These are phyloP conservation scores for Fragum sueziense DNA, from an alignment of 2,888 invertebrate genomes.

Conservation along the genomic window DNA sequence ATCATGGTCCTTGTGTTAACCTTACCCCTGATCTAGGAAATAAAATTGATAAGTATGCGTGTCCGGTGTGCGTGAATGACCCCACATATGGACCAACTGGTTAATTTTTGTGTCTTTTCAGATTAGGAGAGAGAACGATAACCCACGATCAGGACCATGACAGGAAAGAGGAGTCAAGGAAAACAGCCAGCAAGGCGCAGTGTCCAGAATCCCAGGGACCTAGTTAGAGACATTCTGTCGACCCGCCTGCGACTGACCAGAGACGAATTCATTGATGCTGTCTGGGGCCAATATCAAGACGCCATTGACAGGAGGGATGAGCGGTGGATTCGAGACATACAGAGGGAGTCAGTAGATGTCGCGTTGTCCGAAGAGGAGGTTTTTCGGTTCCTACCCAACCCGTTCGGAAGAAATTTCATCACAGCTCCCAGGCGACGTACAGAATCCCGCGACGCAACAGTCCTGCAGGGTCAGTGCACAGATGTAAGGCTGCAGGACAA, in stretches of 20 bases:
- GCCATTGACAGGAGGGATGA: neutral
- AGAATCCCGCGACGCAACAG: neutral
- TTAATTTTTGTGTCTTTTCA: conserved; percentile 1
- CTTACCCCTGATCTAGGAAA: conserved; percentile 5
- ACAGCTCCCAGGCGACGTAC: neutral
- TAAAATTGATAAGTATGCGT: conserved; percentile 9
- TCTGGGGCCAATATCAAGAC: neutral
- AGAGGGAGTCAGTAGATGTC: neutral
- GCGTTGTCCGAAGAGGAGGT: neutral
- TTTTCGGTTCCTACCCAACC: neutral
- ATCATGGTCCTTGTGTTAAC: conserved; percentile 15
- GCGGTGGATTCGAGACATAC: neutral
- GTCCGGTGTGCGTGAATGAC: conserved; percentile 1
- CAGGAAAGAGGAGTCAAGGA: neutral
- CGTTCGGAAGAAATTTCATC: neutral
- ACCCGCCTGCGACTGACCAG: neutral
- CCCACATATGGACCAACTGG: neutral
- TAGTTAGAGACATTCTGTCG: neutral
- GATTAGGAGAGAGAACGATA: neutral
- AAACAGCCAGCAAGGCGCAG: neutral
- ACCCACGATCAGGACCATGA: neutral
- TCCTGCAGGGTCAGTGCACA: neutral
- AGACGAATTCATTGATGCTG: neutral
- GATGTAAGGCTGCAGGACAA: conserved; percentile 10
- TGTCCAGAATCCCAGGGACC: neutral